Evolutionary conservation across 2,888 invertebrate genomes (phyloP), one percentile per base, ranked within the genome.

Genomic region (Portevinia maculata): DNA sequence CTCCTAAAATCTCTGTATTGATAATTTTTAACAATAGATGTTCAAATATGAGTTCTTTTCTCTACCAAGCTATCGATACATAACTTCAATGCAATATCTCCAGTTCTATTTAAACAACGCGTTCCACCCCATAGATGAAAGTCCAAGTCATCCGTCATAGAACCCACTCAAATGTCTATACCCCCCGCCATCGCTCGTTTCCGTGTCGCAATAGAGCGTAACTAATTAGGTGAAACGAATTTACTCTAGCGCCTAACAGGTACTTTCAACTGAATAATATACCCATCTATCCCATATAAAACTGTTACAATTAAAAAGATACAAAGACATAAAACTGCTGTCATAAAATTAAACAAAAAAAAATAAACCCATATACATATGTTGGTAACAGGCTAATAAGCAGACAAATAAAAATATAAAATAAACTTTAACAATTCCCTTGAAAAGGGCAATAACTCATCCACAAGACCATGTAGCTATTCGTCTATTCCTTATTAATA

Each of bases 351-450:
- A 52, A 76, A 76, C 50, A 60, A 53, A 53, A 64, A 24, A 70
- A 24, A 55, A 15, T 24, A 7, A 41, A 57, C 30, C 69, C 55
- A 32, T 24, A 24, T 24, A 24, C 24, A 9, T 59, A 48, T n/a
- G n/a, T n/a, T n/a, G n/a, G n/a, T n/a, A n/a, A 11, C 53, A 70
- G 39, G 71, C 59, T 53, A 78, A 71, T 70, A 71, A 78, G 48
- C 59, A 71, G 65, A 57, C 70, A 64, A 64, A 75, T 75, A 81
- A 81, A 75, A 55, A 32, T 34, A 30, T 34, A 62, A 83, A 76
- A 50, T 71, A 70, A 59, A 62, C 60, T 81, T 70, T 76, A 78
- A 78, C 75, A 83, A 67, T 67, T 57, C 59, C 53, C 76, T 39
- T 52, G n/a, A 70, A 70, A 65, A 41, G 30, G 28, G 59, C 65